These are phyloP conservation scores for Cephus rjabovi DNA, from an alignment of 2,888 invertebrate genomes.

Conservation along the genomic window DNA sequence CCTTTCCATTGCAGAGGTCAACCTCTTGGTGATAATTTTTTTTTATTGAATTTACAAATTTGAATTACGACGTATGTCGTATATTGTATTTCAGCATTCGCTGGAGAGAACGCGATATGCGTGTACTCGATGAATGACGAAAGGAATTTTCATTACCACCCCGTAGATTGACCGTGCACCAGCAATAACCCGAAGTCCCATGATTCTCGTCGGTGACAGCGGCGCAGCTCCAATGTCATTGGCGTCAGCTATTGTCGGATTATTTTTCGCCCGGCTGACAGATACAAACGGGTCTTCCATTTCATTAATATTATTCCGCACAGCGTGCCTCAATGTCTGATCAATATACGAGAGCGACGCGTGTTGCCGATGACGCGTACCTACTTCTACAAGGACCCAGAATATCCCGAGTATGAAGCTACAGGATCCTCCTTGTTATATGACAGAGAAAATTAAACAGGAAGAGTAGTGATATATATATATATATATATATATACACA, in stretches of 20 bases:
- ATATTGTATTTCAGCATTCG: neutral
- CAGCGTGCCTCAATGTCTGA: neutral
- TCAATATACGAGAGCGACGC: neutral
- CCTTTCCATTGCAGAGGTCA: neutral
- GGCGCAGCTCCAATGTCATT: constrained; percentile 2
- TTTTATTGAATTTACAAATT: too few species aligned
- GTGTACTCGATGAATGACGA: neutral
- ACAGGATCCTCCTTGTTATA: neutral
- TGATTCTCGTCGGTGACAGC: neutral
- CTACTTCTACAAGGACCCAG: neutral
- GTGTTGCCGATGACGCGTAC: neutral
- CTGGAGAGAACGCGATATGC: neutral
- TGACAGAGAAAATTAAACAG: neutral
- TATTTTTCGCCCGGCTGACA: constrained; percentile 2
- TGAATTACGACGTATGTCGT: neutral
- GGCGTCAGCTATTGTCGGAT: neutral
- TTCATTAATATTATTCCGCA: constrained; percentile 1
- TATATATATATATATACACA: too few species aligned
- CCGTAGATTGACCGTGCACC: neutral
- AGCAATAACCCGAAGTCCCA: neutral
- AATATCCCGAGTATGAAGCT: neutral
- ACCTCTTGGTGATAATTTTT: neutral
- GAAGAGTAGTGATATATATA: too few species aligned
- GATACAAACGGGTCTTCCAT: neutral
- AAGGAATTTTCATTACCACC: neutral